Evolutionary conservation across 2,888 invertebrate genomes (phyloP).

Genomic region (Ecdyonurus torrentis): DNA sequence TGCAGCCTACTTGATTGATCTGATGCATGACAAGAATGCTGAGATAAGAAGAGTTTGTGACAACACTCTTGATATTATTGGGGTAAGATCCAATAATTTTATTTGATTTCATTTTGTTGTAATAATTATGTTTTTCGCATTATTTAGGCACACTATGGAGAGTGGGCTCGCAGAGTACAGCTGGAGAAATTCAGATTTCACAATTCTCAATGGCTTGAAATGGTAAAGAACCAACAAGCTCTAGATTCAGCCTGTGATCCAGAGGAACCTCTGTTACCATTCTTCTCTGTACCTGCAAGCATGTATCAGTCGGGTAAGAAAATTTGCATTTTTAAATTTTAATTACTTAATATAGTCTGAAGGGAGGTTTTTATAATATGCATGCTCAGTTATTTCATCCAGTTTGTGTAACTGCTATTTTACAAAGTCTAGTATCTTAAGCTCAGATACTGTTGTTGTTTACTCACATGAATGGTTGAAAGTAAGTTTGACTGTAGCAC

Average conservation of each 20-base stretch:
- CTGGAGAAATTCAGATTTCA: constrained; percentile 94
- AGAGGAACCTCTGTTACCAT: constrained; percentile 18
- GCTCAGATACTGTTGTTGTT: too few relatives aligned
- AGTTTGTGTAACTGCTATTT: too few relatives aligned
- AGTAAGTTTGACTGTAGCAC: too few relatives aligned
- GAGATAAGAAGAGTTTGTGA: constrained; percentile 90
- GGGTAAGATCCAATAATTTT: constrained; percentile 36
- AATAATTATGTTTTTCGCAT: too few relatives aligned
- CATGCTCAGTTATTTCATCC: too few relatives aligned
- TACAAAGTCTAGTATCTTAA: too few relatives aligned
- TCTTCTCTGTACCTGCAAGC: background rate
- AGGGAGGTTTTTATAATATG: background rate
- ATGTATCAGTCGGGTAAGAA: background rate
- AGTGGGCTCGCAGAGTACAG: constrained; percentile 89
- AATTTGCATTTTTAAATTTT: background rate
- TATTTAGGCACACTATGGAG: constrained; percentile 65
- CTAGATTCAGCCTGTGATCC: constrained; percentile 29
- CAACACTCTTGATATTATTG: constrained; percentile 85
- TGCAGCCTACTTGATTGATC: constrained; percentile 87
- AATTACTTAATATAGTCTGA: background rate
- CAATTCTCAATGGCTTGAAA: constrained; percentile 96
- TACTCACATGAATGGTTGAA: too few relatives aligned
- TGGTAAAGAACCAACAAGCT: constrained; percentile 61
- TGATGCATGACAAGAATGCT: constrained; percentile 94
- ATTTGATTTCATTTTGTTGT: too few relatives aligned